Conservation (phyloP, 2,888 invertebrate genomes). For the Parnassius apollo region DNA sequence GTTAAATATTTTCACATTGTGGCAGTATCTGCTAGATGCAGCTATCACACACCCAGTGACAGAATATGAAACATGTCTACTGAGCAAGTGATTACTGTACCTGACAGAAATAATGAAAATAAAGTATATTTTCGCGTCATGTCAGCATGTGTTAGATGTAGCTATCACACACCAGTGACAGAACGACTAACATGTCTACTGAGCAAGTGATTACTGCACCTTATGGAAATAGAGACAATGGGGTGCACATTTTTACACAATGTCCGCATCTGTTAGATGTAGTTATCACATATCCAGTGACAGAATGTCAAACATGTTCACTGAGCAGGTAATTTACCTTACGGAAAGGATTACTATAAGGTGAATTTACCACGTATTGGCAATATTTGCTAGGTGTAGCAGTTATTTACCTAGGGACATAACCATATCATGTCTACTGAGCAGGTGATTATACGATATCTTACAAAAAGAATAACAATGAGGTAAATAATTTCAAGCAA, state of each 20-base stretch:
- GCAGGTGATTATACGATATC: neutral
- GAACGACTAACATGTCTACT: no score
- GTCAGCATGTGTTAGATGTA: no score
- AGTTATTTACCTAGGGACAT: slow-evolving; percentile 13
- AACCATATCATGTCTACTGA: neutral
- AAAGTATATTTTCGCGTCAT: no score
- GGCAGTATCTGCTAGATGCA: no score
- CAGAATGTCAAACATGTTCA: neutral
- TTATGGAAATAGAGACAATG: neutral
- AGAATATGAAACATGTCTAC: no score
- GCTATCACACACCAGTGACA: no score
- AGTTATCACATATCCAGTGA: neutral
- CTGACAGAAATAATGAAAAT: no score
- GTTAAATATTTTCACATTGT: no score
- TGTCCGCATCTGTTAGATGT: neutral
- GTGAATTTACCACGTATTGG: neutral
- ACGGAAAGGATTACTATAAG: neutral
- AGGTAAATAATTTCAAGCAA: no score
- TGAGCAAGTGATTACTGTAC: no score
- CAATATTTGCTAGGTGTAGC: slow-evolving; percentile 1
- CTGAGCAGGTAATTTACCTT: neutral
- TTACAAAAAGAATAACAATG: neutral
- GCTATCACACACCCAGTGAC: no score
- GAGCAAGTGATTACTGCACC: no score
- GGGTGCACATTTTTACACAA: neutral